phyloP scores from a whole-genome alignment of 2,113 vertebrate genomes.

The Alethe castanea region DNA sequence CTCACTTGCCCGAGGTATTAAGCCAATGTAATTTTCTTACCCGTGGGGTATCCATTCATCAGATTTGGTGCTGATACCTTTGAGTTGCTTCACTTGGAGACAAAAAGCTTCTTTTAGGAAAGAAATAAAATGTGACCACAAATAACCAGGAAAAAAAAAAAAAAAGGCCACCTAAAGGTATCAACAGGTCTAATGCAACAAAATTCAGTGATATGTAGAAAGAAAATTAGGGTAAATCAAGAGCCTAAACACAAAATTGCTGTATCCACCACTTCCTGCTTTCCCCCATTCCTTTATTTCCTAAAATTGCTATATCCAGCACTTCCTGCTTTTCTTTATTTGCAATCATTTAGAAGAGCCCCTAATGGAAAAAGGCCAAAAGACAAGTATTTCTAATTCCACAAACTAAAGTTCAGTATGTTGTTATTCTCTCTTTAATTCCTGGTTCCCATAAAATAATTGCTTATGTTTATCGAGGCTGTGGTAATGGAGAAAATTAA shows the following conservation, averaged over 20 bases:
- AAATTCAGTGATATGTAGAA: neutral
- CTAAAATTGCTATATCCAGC: neutral
- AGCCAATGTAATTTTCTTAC: constrained; percentile 53
- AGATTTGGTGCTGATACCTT: constrained; percentile 23
- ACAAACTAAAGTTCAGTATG: neutral
- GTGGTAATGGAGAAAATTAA: constrained; percentile 74
- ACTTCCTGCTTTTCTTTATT: neutral
- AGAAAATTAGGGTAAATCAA: neutral
- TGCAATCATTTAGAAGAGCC: neutral
- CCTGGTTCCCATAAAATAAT: constrained; percentile 61
- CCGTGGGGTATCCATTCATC: constrained; percentile 39
- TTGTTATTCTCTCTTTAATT: constrained; percentile 8
- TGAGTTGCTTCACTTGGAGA: neutral
- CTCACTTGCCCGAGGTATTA: constrained; percentile 28
- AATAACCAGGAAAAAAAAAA: neutral
- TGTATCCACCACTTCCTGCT: neutral
- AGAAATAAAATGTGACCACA: neutral
- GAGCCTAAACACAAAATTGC: neutral
- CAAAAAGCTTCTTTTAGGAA: neutral
- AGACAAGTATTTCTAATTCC: neutral
- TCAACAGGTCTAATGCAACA: neutral
- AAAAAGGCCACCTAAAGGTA: neutral
- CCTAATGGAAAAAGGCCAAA: constrained; percentile 17
- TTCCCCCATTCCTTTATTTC: neutral
- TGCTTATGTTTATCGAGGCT: constrained; percentile 70